Evolutionary conservation across 2,113 vertebrate species (phyloP).

Genomic region (Uria aalge): DNA sequence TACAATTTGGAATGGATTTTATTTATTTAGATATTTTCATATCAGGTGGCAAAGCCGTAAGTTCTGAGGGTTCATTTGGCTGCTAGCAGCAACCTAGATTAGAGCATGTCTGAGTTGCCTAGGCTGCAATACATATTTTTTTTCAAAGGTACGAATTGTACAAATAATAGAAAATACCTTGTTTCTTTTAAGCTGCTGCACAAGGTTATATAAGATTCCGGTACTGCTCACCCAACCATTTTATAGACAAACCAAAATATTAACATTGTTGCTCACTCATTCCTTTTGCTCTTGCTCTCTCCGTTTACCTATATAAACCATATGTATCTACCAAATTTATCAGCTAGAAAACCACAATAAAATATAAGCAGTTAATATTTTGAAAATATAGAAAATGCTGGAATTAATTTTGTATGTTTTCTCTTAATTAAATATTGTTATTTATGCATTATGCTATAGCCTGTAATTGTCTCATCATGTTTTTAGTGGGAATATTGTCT

Average conservation of each 20-base stretch:
- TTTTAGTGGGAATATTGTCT: background rate
- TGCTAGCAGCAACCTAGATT: background rate
- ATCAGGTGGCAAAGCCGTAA: background rate
- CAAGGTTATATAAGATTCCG: background rate
- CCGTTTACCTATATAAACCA: background rate
- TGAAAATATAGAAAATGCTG: background rate
- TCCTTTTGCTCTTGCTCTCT: background rate
- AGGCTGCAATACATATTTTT: background rate
- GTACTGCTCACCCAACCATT: background rate
- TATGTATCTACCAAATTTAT: background rate
- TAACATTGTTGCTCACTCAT: background rate
- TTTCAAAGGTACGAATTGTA: background rate
- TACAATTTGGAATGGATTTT: background rate
- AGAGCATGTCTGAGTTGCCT: background rate
- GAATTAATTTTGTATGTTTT: background rate
- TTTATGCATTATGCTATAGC: background rate
- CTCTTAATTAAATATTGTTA: background rate
- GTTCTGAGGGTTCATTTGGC: background rate
- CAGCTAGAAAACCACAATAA: background rate
- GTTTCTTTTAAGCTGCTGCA: background rate
- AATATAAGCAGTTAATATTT: background rate
- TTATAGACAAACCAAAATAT: background rate
- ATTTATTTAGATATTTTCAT: slow-evolving; percentile 46
- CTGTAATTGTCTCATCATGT: background rate
- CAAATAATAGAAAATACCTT: background rate